Evolutionary conservation across 2,797 vertebrate species (phyloP).

Genomic region (Artibeus lituratus): DNA sequence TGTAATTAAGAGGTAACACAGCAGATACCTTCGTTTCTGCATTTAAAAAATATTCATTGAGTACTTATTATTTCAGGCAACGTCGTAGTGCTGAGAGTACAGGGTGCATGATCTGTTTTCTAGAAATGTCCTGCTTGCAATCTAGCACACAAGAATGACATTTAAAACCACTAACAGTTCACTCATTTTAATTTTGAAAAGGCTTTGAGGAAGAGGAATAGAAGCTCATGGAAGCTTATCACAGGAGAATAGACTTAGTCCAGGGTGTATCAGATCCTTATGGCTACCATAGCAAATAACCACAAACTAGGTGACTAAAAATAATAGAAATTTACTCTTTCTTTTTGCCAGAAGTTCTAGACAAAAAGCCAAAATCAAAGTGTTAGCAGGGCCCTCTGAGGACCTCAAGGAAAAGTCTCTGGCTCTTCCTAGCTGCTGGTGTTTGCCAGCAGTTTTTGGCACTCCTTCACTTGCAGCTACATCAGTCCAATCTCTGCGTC

Average conservation of each 20-base stretch:
- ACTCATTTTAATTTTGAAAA: slow-evolving; percentile 34
- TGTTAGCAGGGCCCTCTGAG: background rate
- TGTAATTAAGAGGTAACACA: background rate
- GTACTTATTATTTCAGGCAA: background rate
- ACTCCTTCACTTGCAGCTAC: background rate
- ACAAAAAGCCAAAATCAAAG: background rate
- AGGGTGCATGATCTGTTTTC: background rate
- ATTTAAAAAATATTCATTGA: background rate
- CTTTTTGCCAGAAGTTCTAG: background rate
- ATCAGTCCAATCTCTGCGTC: background rate
- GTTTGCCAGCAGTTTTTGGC: background rate
- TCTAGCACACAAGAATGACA: background rate
- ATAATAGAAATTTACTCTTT: background rate
- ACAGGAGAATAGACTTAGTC: background rate
- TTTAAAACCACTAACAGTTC: background rate
- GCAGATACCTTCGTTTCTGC: background rate
- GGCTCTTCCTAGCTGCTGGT: background rate
- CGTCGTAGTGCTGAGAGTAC: background rate
- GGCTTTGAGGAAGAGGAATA: background rate
- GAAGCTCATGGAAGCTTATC: background rate
- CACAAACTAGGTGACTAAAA: background rate
- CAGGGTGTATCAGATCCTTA: background rate
- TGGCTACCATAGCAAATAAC: background rate
- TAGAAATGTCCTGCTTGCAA: background rate
- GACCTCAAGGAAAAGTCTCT: background rate